Evolutionary conservation across 2,888 invertebrate species (phyloP).

Genomic region (Sphaerophoria taeniata): DNA sequence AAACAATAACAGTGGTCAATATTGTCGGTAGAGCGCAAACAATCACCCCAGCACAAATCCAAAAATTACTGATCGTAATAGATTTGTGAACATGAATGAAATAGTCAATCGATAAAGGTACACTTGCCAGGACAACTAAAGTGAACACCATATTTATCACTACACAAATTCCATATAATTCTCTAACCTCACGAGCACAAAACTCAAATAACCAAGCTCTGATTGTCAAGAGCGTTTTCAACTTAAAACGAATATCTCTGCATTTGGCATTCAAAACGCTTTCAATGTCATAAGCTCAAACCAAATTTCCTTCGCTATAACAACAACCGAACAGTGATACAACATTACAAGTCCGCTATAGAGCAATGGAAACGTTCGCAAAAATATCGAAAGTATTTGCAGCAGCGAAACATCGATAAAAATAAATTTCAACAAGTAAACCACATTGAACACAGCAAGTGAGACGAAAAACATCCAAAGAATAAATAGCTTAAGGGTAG

Average conservation of each 20-base stretch:
- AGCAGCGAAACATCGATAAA: background rate
- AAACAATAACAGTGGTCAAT: background rate
- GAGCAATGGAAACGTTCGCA: background rate
- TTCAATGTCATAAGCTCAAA: background rate
- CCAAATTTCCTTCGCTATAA: background rate
- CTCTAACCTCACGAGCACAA: background rate
- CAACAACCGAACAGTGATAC: background rate
- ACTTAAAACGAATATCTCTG: background rate
- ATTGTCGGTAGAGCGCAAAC: background rate
- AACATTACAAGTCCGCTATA: background rate
- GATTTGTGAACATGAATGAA: background rate
- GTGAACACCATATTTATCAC: background rate
- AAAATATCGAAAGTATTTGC: background rate
- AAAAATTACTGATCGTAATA: background rate
- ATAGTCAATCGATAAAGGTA: slow-evolving; percentile 11
- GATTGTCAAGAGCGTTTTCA: background rate
- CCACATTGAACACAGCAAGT: background rate
- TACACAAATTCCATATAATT: slow-evolving; percentile 15
- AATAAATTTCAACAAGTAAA: background rate
- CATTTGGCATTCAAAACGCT: background rate
- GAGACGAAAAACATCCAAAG: background rate
- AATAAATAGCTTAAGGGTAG: background rate
- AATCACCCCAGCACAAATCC: background rate
- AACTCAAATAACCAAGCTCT: slow-evolving; percentile 9
- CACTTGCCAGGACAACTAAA: background rate